Evolutionary conservation across 2,113 vertebrate species (phyloP).

Genomic region (Erythrocebus patas): DNA sequence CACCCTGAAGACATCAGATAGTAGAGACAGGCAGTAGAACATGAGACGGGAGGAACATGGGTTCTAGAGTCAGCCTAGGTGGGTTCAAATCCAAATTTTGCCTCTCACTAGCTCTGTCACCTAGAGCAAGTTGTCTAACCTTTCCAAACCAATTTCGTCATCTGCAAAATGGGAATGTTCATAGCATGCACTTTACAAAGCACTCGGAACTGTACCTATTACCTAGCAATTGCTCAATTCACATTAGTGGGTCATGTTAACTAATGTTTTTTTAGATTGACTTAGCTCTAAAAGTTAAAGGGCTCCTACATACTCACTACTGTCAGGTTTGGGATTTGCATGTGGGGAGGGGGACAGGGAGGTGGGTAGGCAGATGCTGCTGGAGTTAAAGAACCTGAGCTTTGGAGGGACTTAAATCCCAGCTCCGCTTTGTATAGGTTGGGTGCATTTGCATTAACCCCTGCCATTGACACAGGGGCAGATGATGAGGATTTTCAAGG

Average conservation of each 20-base stretch:
- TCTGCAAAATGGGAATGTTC: not conserved
- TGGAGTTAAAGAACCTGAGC: not conserved
- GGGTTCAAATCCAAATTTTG: not conserved
- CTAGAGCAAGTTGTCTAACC: not conserved
- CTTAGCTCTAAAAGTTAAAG: conserved; percentile 10
- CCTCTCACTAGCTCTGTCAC: not conserved
- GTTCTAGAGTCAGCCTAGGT: not conserved
- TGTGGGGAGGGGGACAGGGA: not conserved
- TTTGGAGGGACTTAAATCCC: not conserved
- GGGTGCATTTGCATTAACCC: not conserved
- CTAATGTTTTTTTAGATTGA: not conserved
- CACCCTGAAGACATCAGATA: not conserved
- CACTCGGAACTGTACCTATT: not conserved
- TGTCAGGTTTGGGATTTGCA: not conserved
- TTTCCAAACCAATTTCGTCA: not conserved
- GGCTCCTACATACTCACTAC: not conserved
- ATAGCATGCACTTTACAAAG: not conserved
- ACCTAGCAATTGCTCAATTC: not conserved
- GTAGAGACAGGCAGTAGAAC: not conserved
- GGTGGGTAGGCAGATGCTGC: not conserved
- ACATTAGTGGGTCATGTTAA: not conserved
- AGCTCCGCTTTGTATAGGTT: not conserved
- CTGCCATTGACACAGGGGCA: not conserved
- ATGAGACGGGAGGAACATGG: not conserved
- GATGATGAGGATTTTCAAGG: not conserved